Evolutionary conservation across 2,113 vertebrate species (phyloP), one percentile per base, ranked within the genome.

Genomic region (Atrichornis clamosus): DNA sequence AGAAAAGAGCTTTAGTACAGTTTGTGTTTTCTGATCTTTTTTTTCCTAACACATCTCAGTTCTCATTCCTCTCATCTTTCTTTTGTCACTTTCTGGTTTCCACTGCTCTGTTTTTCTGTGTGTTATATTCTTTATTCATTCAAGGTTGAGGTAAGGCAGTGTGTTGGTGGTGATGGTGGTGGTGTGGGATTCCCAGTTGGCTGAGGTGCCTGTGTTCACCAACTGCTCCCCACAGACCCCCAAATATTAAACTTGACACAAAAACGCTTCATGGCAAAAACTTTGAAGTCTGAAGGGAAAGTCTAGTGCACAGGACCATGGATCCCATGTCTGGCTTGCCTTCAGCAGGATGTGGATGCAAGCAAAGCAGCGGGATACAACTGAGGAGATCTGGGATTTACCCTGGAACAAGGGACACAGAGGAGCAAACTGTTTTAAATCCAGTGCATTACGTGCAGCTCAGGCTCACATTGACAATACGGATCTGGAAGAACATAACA

Each of bases 281-380:
- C 56, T 65, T 28, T 33, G 39, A 44, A 28, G 80, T 16, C 49
- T 23, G 46, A 22, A 49, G 62, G 46, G 39, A 49, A 90, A 14
- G 18, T 26, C 24, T 2, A 0, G 24, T 7, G 12, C 5, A 5
- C n/a, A 3, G 37, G 41, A 13, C 9, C 5, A 0, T 6, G 50
- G 41, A 22, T 69, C 6, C 18, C n/a, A 1, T 0, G 10, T 5
- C 27, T 77, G 87, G 6, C 11, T 41, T 49, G 35, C 18, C 37
- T 47, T 17, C 59, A 53, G 73, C 50, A 60, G 20, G 9, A 1
- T 11, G 11, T 22, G 39, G 13, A 46, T 27, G 30, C 20, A 39
- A 59, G 73, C 13, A 55, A 22, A 87, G 35, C 73, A 59, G 26
- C 2, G 5, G 28, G 26, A 6, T 5, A 7, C 41, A 37, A 41